Conservation (phyloP, 2,888 invertebrate species). For the Pollenia griseotomentosa region DNA sequence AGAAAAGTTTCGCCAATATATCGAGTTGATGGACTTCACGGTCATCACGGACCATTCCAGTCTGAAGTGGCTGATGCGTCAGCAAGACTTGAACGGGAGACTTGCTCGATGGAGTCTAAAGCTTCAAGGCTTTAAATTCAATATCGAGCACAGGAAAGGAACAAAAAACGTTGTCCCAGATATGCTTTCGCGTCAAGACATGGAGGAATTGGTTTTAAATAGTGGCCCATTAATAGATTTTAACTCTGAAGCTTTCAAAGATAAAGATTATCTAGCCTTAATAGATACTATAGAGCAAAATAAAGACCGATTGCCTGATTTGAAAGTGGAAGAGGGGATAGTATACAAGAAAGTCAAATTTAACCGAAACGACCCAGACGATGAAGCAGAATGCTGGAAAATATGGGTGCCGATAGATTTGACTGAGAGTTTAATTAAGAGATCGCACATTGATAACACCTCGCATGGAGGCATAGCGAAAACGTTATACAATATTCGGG, state of each 20-base stretch:
- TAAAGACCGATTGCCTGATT: neutral
- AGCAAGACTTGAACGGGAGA: conserved; percentile 50
- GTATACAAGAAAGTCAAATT: conserved; percentile 4
- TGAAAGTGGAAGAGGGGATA: neutral
- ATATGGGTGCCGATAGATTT: conserved; percentile 3
- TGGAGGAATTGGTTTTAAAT: neutral
- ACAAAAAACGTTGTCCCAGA: neutral
- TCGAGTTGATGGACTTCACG: conserved; percentile 59
- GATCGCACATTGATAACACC: too few species aligned
- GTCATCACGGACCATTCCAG: conserved; percentile 46
- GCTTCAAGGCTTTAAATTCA: conserved; percentile 73
- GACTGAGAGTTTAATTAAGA: neutral
- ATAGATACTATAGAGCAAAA: neutral
- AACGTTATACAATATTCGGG: too few species aligned
- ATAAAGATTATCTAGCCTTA: neutral
- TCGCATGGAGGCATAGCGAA: too few species aligned
- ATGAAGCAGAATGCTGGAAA: neutral
- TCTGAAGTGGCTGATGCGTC: conserved; percentile 47
- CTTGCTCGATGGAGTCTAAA: conserved; percentile 76
- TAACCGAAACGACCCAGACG: neutral
- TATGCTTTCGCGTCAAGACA: neutral
- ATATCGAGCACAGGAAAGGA: conserved; percentile 73
- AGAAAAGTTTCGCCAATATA: conserved; percentile 56
- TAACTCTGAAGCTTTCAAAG: neutral
- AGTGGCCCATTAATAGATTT: neutral